Evolutionary conservation across 2,888 invertebrate species (phyloP).

Genomic region (Eucera pruinosa): DNA sequence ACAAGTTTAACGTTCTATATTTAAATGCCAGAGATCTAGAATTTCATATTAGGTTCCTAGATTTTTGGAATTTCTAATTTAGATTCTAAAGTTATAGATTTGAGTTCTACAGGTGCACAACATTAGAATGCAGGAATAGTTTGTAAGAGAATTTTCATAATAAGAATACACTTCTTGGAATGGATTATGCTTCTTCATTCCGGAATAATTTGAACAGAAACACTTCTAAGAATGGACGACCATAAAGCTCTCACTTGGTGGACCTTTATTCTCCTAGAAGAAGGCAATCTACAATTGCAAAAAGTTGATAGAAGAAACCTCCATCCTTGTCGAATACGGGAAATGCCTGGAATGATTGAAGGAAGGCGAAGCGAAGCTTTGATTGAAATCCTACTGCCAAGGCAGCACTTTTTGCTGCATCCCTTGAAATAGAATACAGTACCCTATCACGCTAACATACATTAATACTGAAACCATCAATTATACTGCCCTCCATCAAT

Average conservation of each 20-base stretch:
- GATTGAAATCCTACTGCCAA: not conserved
- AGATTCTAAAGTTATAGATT: too few species aligned
- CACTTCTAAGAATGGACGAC: not conserved
- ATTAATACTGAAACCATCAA: not conserved
- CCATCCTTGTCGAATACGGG: not conserved
- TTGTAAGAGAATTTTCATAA: not conserved
- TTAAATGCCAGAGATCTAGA: too few species aligned
- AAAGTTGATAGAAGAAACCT: constrained; percentile 15
- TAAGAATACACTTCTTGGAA: too few species aligned
- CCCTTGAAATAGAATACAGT: not conserved
- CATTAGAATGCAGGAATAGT: too few species aligned
- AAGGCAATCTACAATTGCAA: not conserved
- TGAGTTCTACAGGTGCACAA: too few species aligned
- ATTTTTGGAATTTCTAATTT: too few species aligned
- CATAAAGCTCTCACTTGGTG: not conserved
- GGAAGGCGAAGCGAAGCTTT: not conserved
- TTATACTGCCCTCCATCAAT: too few species aligned
- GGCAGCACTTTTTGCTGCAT: not conserved
- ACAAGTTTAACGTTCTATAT: too few species aligned
- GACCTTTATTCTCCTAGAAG: not conserved
- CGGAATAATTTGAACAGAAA: too few species aligned
- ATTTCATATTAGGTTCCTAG: too few species aligned
- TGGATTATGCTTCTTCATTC: too few species aligned
- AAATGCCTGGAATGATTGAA: not conserved
- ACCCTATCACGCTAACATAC: too few species aligned